Base-by-base conservation (phyloP, 2,113 vertebrate species). In the Smithornis capensis region DNA sequence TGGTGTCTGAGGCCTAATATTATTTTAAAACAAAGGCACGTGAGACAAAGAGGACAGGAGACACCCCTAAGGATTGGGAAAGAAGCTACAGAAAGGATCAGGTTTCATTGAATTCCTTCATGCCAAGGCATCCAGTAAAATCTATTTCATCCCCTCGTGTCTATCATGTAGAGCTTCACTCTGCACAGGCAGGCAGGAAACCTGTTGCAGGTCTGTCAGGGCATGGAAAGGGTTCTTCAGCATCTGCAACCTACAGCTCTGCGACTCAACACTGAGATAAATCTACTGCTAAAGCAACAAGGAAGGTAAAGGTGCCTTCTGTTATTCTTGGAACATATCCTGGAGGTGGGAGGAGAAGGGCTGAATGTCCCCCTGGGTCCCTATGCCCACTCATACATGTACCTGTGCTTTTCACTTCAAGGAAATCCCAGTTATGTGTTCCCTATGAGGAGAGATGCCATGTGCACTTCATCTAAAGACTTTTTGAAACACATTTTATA, bases 1-100 rank as follows among this genome's bases (percentile, higher is more conserved):
- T 94, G 92, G 92, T 59, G 92, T 91, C 85, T 96, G 83, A 95
- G 73, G 73, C 78, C 95, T 73, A 73, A 82, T 88, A 94, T 93
- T 73, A 95, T 89, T 87, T 93, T 93, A 90, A 94, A 94, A 94
- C 87, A 93, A 96, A 94, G 71, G 75, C 12, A 0, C 57, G 44
- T 2, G 63, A 91, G 78, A 83, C 84, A 76, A 68, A 3, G 27
- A 71, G 94, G 80, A 85, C 70, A 75, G 19, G 35, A 81, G 70
- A 71, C 53, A 85, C 15, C 82, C 17, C 62, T 37, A 2, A 1
- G 23, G 65, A 44, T 44, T 7, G 16, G 56, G 33, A 35, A 69
- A 25, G 4, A 76, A 89, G 81, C 84, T 64, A 33, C 53, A 68
- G 52, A 76, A 67, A 82, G 44, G 69, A 82, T 73, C 49, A 19